Evolutionary conservation across 2,113 vertebrate genomes (phyloP).

Genomic region (Scomber scombrus): DNA sequence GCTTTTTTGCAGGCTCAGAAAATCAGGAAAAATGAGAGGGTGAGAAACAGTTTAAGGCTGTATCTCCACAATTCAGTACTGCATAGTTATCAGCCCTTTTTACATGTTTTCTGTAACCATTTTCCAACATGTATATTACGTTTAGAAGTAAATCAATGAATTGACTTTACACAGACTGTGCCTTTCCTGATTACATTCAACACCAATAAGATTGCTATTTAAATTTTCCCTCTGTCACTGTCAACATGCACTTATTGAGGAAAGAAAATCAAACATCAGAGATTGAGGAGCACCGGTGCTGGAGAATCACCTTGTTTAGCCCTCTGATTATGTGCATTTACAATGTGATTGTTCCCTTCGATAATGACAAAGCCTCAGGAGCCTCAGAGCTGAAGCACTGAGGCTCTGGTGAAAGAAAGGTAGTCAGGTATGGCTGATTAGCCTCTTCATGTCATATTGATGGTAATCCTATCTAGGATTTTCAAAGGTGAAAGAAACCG

Average conservation of each 20-base stretch:
- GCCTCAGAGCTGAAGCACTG: neutral
- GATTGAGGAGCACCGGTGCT: neutral
- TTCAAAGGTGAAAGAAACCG: slow-evolving; percentile 8
- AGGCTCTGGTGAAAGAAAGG: neutral
- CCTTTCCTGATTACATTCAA: neutral
- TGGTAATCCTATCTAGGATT: slow-evolving; percentile 32
- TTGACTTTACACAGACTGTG: too few relatives aligned
- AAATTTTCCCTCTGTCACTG: neutral
- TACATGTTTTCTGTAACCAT: too few relatives aligned
- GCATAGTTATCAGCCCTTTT: too few relatives aligned
- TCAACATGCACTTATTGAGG: neutral
- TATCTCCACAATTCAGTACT: too few relatives aligned
- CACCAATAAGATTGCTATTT: neutral
- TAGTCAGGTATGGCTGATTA: slow-evolving; percentile 44
- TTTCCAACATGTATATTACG: too few relatives aligned
- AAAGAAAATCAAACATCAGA: slow-evolving; percentile 28
- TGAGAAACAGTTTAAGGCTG: too few relatives aligned
- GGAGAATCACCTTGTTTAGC: slow-evolving; percentile 5
- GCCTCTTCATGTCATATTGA: slow-evolving; percentile 35
- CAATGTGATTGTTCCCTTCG: slow-evolving; percentile 32
- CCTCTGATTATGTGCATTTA: slow-evolving; percentile 49
- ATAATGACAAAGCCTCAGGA: neutral
- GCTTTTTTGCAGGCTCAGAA: too few relatives aligned
- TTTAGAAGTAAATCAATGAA: too few relatives aligned
- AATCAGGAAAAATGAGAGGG: too few relatives aligned